Base-by-base conservation (phyloP, 2,797 vertebrate genomes). In the Falco berigora region DNA sequence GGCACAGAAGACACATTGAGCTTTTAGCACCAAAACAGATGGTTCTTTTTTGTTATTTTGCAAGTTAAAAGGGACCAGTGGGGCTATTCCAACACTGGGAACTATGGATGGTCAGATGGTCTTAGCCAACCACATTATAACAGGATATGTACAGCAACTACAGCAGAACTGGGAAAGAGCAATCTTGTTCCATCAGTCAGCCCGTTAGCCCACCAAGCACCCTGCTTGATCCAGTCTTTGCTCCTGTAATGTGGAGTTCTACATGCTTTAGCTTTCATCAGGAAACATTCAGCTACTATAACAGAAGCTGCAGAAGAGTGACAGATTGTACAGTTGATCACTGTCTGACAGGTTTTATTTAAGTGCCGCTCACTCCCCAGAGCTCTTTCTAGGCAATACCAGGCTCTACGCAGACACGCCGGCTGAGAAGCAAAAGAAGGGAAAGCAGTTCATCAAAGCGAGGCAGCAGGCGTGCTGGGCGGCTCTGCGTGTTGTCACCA, bases 331-430 rank as follows among this genome's bases (percentile, higher is more conserved):
- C 61, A 94, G 86, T 2, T 90, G 94, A 94, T 95, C 58, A 25
- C 80, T 61, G 93, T 96, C 95, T 96, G 96, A 68, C 93, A 92
- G 82, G 85, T 94, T 96, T 95, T 95, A 94, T 86, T 90, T 88
- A 88, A 94, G 90, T 12, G 42, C 55, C 0, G 3, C 90, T 68
- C 62, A 10, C 61, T 94, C 56, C 76, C 22, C 52, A 58, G 53
- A 89, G 90, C 76, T 74, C 76, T 19, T 69, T 34, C 79, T 28
- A 87, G 52, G 72, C 85, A 61, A 49, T 14, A 62, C 13, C 24
- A 90, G 19, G 38, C 58, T 84, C 86, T 47, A 24, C 0, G 3
- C 30, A 86, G 62, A 82, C 46, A 84, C 3, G 0, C 18, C 46
- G 52, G 88, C 77, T 25, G 34, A 93, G 66, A 73, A 85, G 14